Percentiles rank a stretch among this genome's conserved stretches.
These are phyloP conservation scores for Atta colombica DNA, from an alignment of 1,140 invertebrate species.

Conservation along the genomic window DNA sequence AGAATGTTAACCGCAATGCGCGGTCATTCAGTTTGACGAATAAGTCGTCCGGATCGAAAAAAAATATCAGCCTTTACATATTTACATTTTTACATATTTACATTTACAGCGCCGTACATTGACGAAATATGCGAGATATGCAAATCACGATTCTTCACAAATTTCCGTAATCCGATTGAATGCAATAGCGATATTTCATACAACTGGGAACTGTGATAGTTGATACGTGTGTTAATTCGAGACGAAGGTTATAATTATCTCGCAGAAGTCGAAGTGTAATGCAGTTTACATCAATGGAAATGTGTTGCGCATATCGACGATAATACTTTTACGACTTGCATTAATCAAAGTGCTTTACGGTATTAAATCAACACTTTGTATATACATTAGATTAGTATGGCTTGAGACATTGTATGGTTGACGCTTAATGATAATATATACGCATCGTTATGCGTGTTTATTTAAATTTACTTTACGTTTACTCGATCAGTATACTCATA, in stretches of 20 bases:
- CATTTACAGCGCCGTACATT: neutral
- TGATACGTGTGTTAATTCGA: constrained; percentile 35
- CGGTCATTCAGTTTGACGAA: constrained; percentile 33
- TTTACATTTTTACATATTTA: too few relatives aligned
- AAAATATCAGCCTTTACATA: neutral
- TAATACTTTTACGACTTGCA: constrained; percentile 52
- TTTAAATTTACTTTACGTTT: constrained; percentile 35
- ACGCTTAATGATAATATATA: constrained; percentile 50
- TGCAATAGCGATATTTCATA: constrained; percentile 1
- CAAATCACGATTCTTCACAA: constrained; percentile 33
- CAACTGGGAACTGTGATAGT: neutral
- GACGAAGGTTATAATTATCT: constrained; percentile 32
- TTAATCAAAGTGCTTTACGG: constrained; percentile 34
- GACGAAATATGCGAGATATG: constrained; percentile 15
- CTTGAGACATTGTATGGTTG: constrained; percentile 44
- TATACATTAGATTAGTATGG: constrained; percentile 35
- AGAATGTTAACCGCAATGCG: constrained; percentile 23
- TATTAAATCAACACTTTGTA: constrained; percentile 39
- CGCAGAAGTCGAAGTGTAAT: constrained; percentile 4
- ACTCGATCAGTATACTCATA: constrained; percentile 22
- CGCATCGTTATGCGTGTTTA: constrained; percentile 27
- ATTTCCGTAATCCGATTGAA: constrained; percentile 35
- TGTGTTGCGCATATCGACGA: constrained; percentile 33
- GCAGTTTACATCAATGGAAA: constrained; percentile 39
- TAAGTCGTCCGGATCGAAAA: constrained; percentile 23